Conservation (phyloP, 2,113 vertebrate species). For the Equus quagga region DNA sequence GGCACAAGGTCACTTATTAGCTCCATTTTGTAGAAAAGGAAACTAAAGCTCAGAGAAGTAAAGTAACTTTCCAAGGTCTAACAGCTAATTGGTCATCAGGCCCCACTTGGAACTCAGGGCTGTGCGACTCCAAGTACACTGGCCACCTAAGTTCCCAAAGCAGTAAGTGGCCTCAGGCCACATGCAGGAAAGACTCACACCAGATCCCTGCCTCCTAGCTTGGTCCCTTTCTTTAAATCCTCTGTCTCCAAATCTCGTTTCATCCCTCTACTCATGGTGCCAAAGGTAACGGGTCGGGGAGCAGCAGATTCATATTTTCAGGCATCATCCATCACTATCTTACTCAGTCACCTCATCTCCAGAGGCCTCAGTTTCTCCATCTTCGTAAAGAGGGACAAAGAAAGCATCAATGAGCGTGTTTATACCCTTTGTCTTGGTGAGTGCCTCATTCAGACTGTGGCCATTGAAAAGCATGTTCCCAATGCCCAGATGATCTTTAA, state of each 20-base stretch:
- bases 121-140: not conserved
- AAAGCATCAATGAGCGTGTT: accelerated
- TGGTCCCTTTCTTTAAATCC: not conserved
- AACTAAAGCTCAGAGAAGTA: not conserved
- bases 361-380: not conserved
- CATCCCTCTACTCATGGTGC: not conserved
- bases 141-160: not conserved
- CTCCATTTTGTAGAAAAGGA: not conserved
- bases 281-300: not conserved
- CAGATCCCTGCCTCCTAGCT: not conserved
- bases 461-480: not conserved
- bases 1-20: too few relatives aligned
- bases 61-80: not conserved
- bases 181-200: not conserved
- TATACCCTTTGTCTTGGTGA: not conserved
- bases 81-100: not conserved
- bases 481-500: not conserved
- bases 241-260: not conserved
- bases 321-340: not conserved
- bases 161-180: not conserved
- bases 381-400: not conserved
- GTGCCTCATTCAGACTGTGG: not conserved
- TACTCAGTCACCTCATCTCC: not conserved
- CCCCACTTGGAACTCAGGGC: not conserved
- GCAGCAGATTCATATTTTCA: not conserved